Percentiles rank a stretch among this genome's conserved stretches.
Conservation (phyloP, 2,888 invertebrate species). For the Epinotia bilunana region DNA sequence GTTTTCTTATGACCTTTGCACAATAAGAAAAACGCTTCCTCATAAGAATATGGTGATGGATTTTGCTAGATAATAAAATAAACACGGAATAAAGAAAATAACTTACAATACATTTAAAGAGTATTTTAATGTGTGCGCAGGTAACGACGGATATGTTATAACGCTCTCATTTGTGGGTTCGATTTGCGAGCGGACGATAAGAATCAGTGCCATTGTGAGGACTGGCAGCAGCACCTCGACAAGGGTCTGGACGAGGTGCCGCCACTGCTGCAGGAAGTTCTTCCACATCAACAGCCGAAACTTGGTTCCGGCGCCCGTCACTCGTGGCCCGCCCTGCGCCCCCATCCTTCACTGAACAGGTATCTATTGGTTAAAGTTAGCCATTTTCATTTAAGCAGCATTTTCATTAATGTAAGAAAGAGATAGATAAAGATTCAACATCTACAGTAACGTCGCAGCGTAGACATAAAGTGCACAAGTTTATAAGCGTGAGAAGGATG, state of each 20-base stretch:
- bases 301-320: constrained; percentile 78
- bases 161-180: constrained; percentile 73
- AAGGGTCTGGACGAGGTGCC: constrained; percentile 87
- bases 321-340: constrained; percentile 48
- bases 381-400: neutral
- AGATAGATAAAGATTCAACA: neutral
- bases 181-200: constrained; percentile 88
- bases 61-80: neutral
- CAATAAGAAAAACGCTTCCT: neutral
- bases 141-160: constrained; percentile 60
- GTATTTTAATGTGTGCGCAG: constrained; percentile 61
- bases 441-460: neutral
- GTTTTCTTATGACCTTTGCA: neutral
- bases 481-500: neutral
- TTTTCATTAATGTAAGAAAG: neutral
- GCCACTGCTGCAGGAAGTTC: constrained; percentile 90
- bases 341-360: constrained; percentile 46
- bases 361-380: neutral
- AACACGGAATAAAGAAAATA: too few relatives aligned
- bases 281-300: constrained; percentile 93
- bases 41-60: neutral
- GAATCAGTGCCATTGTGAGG: constrained; percentile 86
- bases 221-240: constrained; percentile 88
- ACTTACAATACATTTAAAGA: constrained; percentile 67
- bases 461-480: neutral